Percentiles rank a stretch among this genome's conserved stretches.
Conservation (phyloP, 2,888 invertebrate genomes). For the Phania funesta region DNA sequence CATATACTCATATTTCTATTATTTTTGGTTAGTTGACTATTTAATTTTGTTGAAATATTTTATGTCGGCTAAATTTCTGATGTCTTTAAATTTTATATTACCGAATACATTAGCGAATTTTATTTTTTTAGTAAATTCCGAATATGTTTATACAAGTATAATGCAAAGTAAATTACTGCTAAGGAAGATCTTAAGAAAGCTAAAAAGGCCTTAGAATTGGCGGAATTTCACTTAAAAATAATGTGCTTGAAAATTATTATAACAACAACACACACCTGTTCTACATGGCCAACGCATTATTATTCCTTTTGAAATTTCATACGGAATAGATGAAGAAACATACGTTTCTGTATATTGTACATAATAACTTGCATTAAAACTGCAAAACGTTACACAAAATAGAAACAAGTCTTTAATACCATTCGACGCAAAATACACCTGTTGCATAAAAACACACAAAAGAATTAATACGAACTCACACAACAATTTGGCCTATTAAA, state of each 20-base stretch:
- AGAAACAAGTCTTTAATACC: neutral
- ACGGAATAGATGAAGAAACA: neutral
- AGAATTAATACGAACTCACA: neutral
- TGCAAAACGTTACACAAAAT: slow-evolving; percentile 8
- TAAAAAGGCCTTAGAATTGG: too few relatives aligned
- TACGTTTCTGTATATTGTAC: neutral
- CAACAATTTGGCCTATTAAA: neutral
- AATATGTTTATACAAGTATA: too few relatives aligned
- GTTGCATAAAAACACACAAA: slow-evolving; percentile 23
- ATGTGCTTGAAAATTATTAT: too few relatives aligned
- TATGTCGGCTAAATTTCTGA: too few relatives aligned
- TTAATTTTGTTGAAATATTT: too few relatives aligned
- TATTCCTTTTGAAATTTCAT: neutral
- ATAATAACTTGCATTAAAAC: neutral
- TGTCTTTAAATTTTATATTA: too few relatives aligned
- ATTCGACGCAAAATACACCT: slow-evolving; percentile 26
- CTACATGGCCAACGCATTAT: slow-evolving; percentile 30
- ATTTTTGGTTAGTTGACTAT: too few relatives aligned
- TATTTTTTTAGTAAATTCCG: too few relatives aligned
- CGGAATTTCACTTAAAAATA: too few relatives aligned
- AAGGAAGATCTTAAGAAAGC: too few relatives aligned
- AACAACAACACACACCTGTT: slow-evolving; percentile 29
- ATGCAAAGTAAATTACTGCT: too few relatives aligned
- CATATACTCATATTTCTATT: neutral
- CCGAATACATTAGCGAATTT: too few relatives aligned